Conservation (phyloP, 2,888 invertebrate genomes). For the Nematopogon swammerdamellus region DNA sequence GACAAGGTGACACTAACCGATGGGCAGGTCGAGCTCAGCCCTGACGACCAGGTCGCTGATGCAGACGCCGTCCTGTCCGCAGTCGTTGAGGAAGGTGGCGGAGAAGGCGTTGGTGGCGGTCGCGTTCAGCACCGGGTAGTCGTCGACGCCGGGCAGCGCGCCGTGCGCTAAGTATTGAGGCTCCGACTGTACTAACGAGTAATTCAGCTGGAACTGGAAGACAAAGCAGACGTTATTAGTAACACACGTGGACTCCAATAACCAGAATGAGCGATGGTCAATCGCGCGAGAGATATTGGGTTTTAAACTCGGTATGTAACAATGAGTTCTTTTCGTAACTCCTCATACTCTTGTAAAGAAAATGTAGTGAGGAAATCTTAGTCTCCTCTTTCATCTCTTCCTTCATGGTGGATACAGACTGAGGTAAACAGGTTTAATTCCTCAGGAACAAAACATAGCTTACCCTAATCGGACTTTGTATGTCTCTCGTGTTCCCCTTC, state of each 20-base stretch:
- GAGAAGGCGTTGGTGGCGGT: constrained; percentile 78
- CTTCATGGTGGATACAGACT: no score
- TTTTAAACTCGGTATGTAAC: no score
- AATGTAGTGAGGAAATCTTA: no score
- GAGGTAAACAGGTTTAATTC: no score
- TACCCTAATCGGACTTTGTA: constrained; percentile 80
- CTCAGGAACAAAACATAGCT: constrained; percentile 14
- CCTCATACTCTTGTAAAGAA: no score
- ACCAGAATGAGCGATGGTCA: no score
- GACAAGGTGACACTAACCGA: no score
- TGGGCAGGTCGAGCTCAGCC: constrained; percentile 59
- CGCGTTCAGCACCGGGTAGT: constrained; percentile 86
- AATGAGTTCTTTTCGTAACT: no score
- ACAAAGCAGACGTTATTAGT: no score
- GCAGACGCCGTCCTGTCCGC: constrained; percentile 84
- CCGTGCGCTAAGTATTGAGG: constrained; percentile 52
- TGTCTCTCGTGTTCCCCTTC: constrained; percentile 82
- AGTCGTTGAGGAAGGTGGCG: constrained; percentile 88
- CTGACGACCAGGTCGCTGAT: constrained; percentile 73
- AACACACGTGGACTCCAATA: no score
- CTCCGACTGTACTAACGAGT: constrained; percentile 70
- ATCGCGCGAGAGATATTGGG: no score
- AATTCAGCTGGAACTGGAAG: constrained; percentile 73
- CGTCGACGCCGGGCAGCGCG: constrained; percentile 66
- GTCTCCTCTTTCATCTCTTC: no score